Base-by-base conservation (phyloP, 1,140 invertebrate genomes). In the Callitettix versicolor region DNA sequence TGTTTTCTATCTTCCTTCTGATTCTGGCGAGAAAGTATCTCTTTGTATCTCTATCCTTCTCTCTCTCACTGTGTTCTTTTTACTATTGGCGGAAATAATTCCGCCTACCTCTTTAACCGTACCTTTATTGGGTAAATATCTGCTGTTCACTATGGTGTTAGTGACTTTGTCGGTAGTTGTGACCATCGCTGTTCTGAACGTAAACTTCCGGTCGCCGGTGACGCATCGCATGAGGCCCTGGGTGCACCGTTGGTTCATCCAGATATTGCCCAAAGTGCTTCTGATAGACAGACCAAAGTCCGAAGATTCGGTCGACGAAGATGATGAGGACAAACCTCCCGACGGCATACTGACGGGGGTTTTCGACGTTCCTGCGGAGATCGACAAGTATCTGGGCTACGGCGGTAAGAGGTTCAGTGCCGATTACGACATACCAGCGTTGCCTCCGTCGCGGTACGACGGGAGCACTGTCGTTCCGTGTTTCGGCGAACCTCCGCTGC, bases 91-190 rank as follows among this genome's bases (percentile, higher is more conserved):
- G 62, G 94, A 98, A 75, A 96, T 99, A 68, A 98, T 99, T 70
- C 97, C 97, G 54, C 95, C 97, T n/a, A 99, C 96, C 50, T 98
- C 94, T 50, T 75, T 98, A 43, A 95, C 95, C 42, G 93, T 99
- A 53, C 95, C 96, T 36, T 76, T 99, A 47, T 79, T 99, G 58
- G 95, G 95, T 60, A 97, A 97, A 78, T 99, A 99, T 77, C 79
- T 99, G 34, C 79, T 99, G 20, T 99, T 99, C 74, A 99, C 96
- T 40, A 98, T 99, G 94, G 92, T 98, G 67, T 79, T 99, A 63
- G 95, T 99, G 60, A 98, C 95, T 33, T 76, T 97, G 44, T 98
- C 95, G 47, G 95, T 99, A 63, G 86, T 99, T 56, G 90, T 97
- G 56, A 98, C 96, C 61, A 98, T 99, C 65, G 89, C 91, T 59